phyloP scores from a whole-genome alignment of 2,113 vertebrate species.

The Meles meles region DNA sequence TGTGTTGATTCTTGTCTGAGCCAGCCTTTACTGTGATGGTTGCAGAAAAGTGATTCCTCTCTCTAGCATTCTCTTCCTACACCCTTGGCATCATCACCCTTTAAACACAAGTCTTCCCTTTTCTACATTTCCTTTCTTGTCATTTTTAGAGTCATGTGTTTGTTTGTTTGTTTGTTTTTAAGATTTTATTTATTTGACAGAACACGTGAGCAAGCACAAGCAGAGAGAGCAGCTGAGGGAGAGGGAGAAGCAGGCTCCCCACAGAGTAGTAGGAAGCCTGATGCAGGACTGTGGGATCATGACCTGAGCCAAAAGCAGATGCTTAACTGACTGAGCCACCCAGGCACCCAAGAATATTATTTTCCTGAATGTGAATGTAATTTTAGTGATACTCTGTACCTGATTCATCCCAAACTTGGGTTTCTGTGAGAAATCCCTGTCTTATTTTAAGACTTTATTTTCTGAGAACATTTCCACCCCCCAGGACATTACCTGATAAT shows the following conservation, averaged over 20 bases:
- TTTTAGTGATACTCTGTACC: neutral
- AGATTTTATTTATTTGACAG: neutral
- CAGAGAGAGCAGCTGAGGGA: neutral
- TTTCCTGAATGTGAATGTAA: neutral
- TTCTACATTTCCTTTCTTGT: neutral
- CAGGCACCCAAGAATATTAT: neutral
- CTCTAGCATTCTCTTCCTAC: neutral
- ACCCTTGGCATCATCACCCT: neutral
- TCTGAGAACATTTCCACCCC: neutral
- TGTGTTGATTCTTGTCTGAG: neutral
- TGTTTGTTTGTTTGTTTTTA: neutral
- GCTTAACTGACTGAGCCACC: neutral
- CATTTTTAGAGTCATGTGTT: neutral
- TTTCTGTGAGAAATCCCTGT: neutral
- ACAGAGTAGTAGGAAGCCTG: neutral
- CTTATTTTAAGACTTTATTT: neutral
- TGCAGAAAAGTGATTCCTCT: neutral
- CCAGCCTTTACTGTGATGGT: neutral
- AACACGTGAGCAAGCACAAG: neutral
- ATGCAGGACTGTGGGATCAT: neutral
- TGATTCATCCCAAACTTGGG: neutral
- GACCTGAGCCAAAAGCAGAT: neutral
- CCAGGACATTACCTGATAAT: neutral
- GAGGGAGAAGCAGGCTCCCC: neutral
- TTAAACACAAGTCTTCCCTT: neutral